Percentiles rank a stretch among this genome's conserved stretches.
Conservation (phyloP, 2,797 vertebrate genomes). For the Phataginus tetradactyla region DNA sequence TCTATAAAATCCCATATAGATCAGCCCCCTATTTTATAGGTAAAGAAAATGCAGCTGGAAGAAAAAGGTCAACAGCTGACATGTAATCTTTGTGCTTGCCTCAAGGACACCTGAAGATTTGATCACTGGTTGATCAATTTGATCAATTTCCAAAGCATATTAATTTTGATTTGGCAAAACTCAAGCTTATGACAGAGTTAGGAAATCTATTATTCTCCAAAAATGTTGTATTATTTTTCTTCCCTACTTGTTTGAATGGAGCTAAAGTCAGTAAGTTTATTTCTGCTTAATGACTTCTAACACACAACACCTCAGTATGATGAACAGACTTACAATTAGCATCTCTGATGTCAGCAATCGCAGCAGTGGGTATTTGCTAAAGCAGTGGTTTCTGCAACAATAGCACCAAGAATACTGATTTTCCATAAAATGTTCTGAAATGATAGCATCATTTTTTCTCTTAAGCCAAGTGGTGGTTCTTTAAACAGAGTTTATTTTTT, state of each 20-base stretch:
- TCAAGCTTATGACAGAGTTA: neutral
- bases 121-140: neutral
- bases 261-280: conserved; percentile 30
- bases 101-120: neutral
- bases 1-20: neutral
- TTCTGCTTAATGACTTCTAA: conserved; percentile 49
- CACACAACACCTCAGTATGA: neutral
- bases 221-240: neutral
- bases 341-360: neutral
- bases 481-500: neutral
- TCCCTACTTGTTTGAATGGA: neutral
- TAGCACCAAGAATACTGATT: neutral
- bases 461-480: neutral
- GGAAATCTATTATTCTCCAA: neutral
- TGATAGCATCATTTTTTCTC: neutral
- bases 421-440: conserved; percentile 11
- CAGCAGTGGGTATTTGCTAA: neutral
- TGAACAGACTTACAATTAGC: neutral
- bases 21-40: neutral
- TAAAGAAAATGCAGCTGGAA: neutral
- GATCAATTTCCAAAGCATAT: neutral
- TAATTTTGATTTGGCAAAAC: conserved; percentile 16
- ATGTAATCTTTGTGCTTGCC: neutral
- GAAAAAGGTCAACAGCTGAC: neutral
- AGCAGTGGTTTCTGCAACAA: neutral